Evolutionary conservation across 2,888 invertebrate species (phyloP).

Genomic region (Melolontha melolontha): DNA sequence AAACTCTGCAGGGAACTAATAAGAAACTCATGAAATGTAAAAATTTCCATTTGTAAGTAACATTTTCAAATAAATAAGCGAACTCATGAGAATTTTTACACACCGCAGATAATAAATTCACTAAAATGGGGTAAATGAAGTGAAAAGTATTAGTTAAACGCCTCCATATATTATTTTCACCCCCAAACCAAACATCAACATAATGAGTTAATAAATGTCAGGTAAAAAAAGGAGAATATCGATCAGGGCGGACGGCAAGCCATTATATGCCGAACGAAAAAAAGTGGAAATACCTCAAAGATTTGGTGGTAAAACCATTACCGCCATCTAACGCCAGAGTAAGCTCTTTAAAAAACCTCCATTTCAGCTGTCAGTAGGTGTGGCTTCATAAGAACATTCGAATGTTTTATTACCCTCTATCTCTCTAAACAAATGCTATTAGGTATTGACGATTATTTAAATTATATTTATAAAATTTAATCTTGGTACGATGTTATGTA

Average conservation of each 20-base stretch:
- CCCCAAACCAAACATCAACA: constrained; percentile 28
- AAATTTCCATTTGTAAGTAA: too few species aligned
- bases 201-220: constrained; percentile 24
- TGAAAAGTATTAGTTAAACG: constrained; percentile 31
- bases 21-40: too few species aligned
- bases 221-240: constrained; percentile 15
- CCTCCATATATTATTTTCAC: constrained; percentile 20
- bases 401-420: constrained; percentile 11
- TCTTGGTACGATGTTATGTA: too few species aligned
- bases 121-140: constrained; percentile 21
- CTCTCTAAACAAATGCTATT: background rate
- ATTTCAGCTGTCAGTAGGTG: constrained; percentile 6
- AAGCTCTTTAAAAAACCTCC: constrained; percentile 15
- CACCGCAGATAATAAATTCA: constrained; percentile 12
- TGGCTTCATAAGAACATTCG: constrained; percentile 16
- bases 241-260: constrained; percentile 14
- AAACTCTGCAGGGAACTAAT: too few species aligned
- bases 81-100: too few species aligned
- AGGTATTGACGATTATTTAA: too few species aligned
- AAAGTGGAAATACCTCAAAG: constrained; percentile 17
- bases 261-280: constrained; percentile 16
- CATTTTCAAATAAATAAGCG: too few species aligned
- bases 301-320: constrained; percentile 15
- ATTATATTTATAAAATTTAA: too few species aligned
- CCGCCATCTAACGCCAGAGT: constrained; percentile 15